Evolutionary conservation across 2,888 invertebrate species (phyloP).

Genomic region (Sylvicola fuscatus): DNA sequence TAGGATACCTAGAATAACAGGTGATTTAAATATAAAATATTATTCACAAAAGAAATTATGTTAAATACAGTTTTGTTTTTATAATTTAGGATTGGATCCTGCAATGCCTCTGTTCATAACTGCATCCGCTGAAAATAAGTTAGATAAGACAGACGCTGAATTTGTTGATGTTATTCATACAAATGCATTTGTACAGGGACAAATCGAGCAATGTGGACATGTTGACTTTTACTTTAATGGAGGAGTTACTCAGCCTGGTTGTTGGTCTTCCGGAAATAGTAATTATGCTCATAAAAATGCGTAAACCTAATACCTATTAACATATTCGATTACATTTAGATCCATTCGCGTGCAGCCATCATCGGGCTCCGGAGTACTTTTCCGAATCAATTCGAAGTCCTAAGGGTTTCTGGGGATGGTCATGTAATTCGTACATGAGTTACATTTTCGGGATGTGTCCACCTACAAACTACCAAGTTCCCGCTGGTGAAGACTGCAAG

Average conservation of each 20-base stretch:
- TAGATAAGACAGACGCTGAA: constrained; percentile 39
- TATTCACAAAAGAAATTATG: too few relatives aligned
- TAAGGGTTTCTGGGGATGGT: constrained; percentile 46
- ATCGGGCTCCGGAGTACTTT: constrained; percentile 38
- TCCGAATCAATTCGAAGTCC: constrained; percentile 38
- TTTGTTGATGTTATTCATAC: constrained; percentile 55
- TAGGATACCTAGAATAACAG: constrained; percentile 36
- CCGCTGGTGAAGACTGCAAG: constrained; percentile 30
- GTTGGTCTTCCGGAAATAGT: not conserved
- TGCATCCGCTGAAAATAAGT: constrained; percentile 28
- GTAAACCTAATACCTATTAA: not conserved
- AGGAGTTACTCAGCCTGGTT: constrained; percentile 19
- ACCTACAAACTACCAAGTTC: constrained; percentile 24
- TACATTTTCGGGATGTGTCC: constrained; percentile 37
- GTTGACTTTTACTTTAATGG: constrained; percentile 55
- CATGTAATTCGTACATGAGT: constrained; percentile 33
- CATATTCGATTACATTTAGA: constrained; percentile 17
- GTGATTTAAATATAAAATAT: constrained; percentile 11
- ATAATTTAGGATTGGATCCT: constrained; percentile 30
- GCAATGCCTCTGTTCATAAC: constrained; percentile 45
- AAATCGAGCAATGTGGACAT: constrained; percentile 41
- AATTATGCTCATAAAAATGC: not conserved
- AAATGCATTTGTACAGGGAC: constrained; percentile 46
- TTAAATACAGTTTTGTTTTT: too few relatives aligned
- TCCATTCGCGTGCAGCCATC: constrained; percentile 41